A percentile compares a stretch with the other conserved stretches of the same genome.
Evolutionary conservation across 2,888 invertebrate species (phyloP).

Genomic region (Pantelozetes paolii): DNA sequence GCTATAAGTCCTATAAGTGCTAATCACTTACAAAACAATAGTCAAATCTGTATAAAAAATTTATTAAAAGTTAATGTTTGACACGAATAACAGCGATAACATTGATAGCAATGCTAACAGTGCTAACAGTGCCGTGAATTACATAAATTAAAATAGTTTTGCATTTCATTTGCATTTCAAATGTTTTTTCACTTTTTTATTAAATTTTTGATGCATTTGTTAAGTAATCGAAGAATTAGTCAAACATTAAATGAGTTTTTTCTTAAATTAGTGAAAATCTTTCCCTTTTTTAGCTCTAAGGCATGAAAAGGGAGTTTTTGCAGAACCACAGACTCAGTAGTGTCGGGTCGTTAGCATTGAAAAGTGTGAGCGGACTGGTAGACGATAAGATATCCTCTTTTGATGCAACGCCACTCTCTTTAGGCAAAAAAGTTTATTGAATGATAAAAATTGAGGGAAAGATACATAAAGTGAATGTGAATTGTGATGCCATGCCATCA

Average conservation of each 20-base stretch:
- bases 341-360: background rate
- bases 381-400: background rate
- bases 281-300: background rate
- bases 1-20: no score
- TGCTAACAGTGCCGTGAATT: background rate
- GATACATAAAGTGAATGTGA: background rate
- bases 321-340: background rate
- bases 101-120: no score
- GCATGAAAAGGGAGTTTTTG: background rate
- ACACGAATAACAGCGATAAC: no score
- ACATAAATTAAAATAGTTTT: background rate
- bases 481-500: background rate
- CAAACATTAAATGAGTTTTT: no score
- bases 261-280: no score
- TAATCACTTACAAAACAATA: no score
- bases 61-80: constrained; percentile 2
- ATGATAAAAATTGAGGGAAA: no score
- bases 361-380: no score
- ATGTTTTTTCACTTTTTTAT: no score
- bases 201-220: no score
- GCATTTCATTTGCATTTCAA: background rate
- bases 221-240: no score
- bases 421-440: background rate
- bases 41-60: no score
- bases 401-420: constrained; percentile 1